Conservation (phyloP, 2,113 vertebrate genomes). For the Hippopotamus amphibius region DNA sequence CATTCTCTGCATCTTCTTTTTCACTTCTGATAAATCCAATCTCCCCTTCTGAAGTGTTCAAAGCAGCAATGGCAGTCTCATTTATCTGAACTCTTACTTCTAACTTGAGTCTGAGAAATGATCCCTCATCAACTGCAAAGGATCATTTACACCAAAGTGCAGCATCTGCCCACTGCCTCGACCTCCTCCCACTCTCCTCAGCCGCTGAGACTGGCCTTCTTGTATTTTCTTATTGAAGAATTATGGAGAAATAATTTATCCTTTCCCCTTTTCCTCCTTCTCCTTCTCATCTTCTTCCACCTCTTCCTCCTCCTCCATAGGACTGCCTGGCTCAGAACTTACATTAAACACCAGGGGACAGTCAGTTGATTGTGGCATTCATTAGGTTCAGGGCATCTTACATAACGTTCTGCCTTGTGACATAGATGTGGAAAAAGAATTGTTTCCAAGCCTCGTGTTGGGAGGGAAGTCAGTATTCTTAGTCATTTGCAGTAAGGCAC, state of each 20-base stretch:
- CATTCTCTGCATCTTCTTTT: constrained; percentile 80
- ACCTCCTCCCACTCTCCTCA: background rate
- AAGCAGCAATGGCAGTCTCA: constrained; percentile 79
- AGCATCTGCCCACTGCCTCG: constrained; percentile 75
- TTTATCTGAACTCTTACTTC: constrained; percentile 85
- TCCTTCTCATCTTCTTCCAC: background rate
- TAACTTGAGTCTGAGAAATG: constrained; percentile 81
- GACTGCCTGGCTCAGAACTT: constrained; percentile 9
- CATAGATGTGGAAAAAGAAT: background rate
- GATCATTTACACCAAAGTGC: constrained; percentile 80
- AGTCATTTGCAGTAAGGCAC: background rate
- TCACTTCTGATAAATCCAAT: constrained; percentile 86
- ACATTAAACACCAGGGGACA: background rate
- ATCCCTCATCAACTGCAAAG: constrained; percentile 82
- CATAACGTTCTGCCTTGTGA: background rate
- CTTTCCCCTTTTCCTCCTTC: background rate
- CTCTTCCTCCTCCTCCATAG: background rate
- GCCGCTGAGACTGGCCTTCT: background rate
- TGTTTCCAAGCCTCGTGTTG: background rate
- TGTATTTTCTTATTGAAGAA: constrained; percentile 14
- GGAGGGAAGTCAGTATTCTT: background rate
- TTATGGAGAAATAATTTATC: background rate
- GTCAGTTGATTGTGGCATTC: background rate
- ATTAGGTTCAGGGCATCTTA: background rate
- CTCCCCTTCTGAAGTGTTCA: constrained; percentile 82